A percentile compares a stretch with the other conserved stretches of the same genome.
These are phyloP conservation scores for Tetanocera ferruginea DNA, from an alignment of 2,888 invertebrate genomes.

Conservation along the genomic window DNA sequence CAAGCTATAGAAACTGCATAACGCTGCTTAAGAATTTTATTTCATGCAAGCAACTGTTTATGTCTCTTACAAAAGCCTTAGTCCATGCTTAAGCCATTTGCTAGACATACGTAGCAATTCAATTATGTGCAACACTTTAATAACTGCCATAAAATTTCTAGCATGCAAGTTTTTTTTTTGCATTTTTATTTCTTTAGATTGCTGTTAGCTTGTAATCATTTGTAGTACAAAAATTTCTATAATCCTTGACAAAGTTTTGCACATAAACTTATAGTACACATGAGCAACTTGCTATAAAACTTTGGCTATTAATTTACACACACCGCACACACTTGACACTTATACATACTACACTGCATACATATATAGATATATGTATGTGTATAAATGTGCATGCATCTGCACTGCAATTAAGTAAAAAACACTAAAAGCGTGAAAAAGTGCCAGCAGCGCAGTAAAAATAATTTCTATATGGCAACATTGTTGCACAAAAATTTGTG, in stretches of 20 bases:
- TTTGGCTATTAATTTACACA: constrained; percentile 41
- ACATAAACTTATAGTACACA: constrained; percentile 25
- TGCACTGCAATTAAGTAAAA: constrained; percentile 19
- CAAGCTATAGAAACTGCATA: too few species aligned
- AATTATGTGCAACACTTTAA: too few species aligned
- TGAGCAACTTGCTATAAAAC: constrained; percentile 24
- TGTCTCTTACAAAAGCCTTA: too few species aligned
- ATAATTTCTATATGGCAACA: constrained; percentile 19
- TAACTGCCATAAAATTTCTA: background rate
- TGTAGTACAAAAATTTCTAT: constrained; percentile 21
- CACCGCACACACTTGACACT: constrained; percentile 9
- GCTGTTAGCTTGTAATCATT: constrained; percentile 21
- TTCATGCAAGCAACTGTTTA: too few species aligned
- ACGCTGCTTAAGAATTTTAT: too few species aligned
- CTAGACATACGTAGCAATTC: too few species aligned
- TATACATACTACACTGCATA: background rate
- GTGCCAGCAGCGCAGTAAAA: constrained; percentile 21
- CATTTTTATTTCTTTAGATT: too few species aligned
- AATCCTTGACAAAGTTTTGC: constrained; percentile 31
- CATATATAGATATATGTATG: background rate
- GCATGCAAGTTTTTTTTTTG: background rate
- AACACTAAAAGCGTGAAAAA: constrained; percentile 14
- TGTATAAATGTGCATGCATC: background rate
- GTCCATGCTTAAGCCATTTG: too few species aligned
- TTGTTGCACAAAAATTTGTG: constrained; percentile 20